Evolutionary conservation across 1,140 invertebrate genomes (phyloP), one percentile per base, ranked within the genome.

Genomic region (Manduca sexta): DNA sequence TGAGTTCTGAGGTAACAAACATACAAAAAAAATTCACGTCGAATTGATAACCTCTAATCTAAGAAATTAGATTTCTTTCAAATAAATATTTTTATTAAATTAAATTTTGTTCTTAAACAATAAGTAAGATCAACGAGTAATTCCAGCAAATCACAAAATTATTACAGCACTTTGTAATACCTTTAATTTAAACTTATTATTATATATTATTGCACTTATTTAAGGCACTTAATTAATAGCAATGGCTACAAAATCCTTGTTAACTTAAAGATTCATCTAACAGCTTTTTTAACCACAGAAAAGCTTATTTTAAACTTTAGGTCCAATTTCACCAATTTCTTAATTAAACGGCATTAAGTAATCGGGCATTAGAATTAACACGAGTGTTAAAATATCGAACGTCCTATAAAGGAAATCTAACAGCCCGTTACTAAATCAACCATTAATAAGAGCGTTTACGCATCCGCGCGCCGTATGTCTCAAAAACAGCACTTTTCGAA

Each of bases 81-180:
- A 33, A 29, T 26, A 11, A 41, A 41, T 40, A 10, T 41, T 41
- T 41, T 41, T 49, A 41, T 40, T 49, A 10, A 41, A 40, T 41
- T 21, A 39, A 48, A 40, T 38, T 46, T 41, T 40, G 29, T 37
- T 41, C 37, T 52, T 45, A 34, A 43, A 37, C 26, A 42, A 31
- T 47, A 42, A 49, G 10, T 44, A 45, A 38, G 48, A 41, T 51
- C 14, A 55, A 44, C 44, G 16, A 42, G 30, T 43, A 45, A 38
- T 47, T 47, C n/a, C 35, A 47, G 45, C 16, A 7, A 38, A 13
- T 30, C 34, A 48, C 21, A 14, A n/a, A 18, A 54, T 7, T 31
- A 39, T 44, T 44, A 49, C 41, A 51, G 47, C 44, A 21, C 33
- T 47, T 47, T 39, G 34, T 31, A 16, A 37, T 38, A 47, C 26